phyloP scores from a whole-genome alignment of 2,797 vertebrate species.

The Enteromius mattozi region DNA sequence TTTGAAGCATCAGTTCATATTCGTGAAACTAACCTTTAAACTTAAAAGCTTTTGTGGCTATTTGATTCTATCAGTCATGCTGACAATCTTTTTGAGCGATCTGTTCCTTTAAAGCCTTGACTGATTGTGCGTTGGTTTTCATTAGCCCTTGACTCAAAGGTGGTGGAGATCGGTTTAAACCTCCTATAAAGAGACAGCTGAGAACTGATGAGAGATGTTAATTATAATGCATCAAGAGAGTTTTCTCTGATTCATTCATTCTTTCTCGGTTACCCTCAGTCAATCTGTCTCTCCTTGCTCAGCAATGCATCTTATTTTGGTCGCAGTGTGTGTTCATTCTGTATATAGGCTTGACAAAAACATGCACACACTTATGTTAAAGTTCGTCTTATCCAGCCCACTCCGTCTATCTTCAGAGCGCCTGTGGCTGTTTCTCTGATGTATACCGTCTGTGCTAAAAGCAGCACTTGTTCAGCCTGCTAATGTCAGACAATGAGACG shows the following conservation, averaged over 20 bases:
- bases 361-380: slow-evolving; percentile 38
- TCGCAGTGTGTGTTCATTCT: neutral
- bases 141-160: neutral
- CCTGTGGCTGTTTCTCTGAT: slow-evolving; percentile 40
- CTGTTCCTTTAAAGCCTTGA: slow-evolving; percentile 1
- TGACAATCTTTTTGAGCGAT: neutral
- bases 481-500: slow-evolving; percentile 34
- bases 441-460: slow-evolving; percentile 38
- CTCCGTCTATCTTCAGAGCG: slow-evolving; percentile 54
- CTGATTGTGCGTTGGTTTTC: neutral
- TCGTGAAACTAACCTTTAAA: slow-evolving; percentile 17
- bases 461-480: slow-evolving; percentile 56
- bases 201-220: slow-evolving; percentile 36
- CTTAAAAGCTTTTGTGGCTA: neutral
- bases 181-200: slow-evolving; percentile 2
- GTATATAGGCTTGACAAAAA: slow-evolving; percentile 4
- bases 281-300: neutral
- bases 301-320: slow-evolving; percentile 19
- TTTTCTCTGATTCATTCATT: slow-evolving; percentile 18
- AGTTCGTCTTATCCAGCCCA: slow-evolving; percentile 49
- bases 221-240: slow-evolving; percentile 52
- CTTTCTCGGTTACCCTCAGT: slow-evolving; percentile 17
- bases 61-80: neutral
- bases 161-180: slow-evolving; percentile 6
- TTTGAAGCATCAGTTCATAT: neutral